phyloP scores from a whole-genome alignment of 2,888 invertebrate genomes.

The Epinotia demarniana region DNA sequence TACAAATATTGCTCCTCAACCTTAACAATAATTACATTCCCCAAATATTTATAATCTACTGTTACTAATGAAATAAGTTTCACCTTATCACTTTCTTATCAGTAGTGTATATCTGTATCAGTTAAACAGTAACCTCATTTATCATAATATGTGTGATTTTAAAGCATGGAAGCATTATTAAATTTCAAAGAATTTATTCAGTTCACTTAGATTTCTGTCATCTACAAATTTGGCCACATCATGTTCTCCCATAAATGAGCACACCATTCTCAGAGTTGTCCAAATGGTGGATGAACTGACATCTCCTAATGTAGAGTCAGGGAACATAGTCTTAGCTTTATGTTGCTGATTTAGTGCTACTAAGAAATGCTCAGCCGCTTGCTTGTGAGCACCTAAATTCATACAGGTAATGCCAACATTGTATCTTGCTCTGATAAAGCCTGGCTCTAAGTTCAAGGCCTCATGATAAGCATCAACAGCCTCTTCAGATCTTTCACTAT shows the following conservation, averaged over 20 bases:
- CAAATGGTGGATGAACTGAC: slow-evolving; percentile 96
- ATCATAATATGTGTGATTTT: slow-evolving; percentile 9
- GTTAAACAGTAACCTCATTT: slow-evolving; percentile 17
- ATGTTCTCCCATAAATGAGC: slow-evolving; percentile 90
- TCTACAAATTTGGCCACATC: slow-evolving; percentile 86
- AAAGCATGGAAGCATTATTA: slow-evolving; percentile 51
- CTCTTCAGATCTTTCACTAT: slow-evolving; percentile 97
- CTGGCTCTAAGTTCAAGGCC: slow-evolving; percentile 96
- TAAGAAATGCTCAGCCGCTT: slow-evolving; percentile 98
- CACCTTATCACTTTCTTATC: slow-evolving; percentile 34
- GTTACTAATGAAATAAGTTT: not conserved
- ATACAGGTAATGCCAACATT: slow-evolving; percentile 99
- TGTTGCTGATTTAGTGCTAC: slow-evolving; percentile 97
- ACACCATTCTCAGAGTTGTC: slow-evolving; percentile 95
- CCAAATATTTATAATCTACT: slow-evolving; percentile 14
- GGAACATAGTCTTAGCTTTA: slow-evolving; percentile 74
- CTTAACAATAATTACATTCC: not conserved
- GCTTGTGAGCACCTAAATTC: slow-evolving; percentile 96
- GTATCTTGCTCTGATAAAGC: slow-evolving; percentile 98
- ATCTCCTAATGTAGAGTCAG: slow-evolving; percentile 67
- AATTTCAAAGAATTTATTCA: slow-evolving; percentile 84
- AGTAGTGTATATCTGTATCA: slow-evolving; percentile 9
- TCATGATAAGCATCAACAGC: slow-evolving; percentile 98
- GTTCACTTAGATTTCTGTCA: slow-evolving; percentile 84
- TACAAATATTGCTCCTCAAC: slow-evolving; percentile 1